Evolutionary conservation across 2,797 vertebrate genomes (phyloP).

Genomic region (Anomalospiza imberbis): DNA sequence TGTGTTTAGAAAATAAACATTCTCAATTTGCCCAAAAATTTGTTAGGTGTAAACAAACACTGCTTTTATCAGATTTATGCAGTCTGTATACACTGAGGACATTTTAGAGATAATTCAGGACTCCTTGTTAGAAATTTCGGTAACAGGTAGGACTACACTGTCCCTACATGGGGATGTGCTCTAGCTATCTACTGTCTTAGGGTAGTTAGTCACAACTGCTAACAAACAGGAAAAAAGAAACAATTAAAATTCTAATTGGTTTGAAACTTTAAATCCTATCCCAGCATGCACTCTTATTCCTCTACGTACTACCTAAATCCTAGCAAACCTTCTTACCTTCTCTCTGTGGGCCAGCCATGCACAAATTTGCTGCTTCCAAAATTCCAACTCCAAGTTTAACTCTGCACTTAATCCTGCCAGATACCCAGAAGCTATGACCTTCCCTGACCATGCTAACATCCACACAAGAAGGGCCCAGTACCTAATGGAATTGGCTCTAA

Average conservation of each 20-base stretch:
- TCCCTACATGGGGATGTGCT: not conserved
- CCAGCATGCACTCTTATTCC: conserved; percentile 23
- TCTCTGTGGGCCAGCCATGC: not conserved
- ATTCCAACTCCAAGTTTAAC: not conserved
- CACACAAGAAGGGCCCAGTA: not conserved
- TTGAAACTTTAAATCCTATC: conserved; percentile 60
- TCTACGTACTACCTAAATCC: not conserved
- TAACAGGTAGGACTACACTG: not conserved
- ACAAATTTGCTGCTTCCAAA: not conserved
- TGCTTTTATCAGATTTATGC: conserved; percentile 1
- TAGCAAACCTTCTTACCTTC: not conserved
- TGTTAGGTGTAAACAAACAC: conserved; percentile 29
- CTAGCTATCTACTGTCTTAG: not conserved
- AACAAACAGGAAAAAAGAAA: conserved; percentile 47
- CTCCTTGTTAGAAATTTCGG: not conserved
- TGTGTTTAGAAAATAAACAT: conserved; percentile 35
- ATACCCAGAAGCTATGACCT: not conserved
- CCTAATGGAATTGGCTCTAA: not conserved
- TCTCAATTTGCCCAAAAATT: conserved; percentile 32
- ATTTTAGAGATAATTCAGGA: not conserved
- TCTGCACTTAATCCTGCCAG: not conserved
- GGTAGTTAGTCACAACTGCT: conserved; percentile 32
- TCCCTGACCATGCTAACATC: not conserved
- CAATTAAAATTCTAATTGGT: conserved; percentile 54
- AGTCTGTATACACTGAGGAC: not conserved